A percentile compares a stretch with the other conserved stretches of the same genome.
These are phyloP conservation scores for Molorchus minor DNA, from an alignment of 2,888 invertebrate genomes.

Conservation along the genomic window DNA sequence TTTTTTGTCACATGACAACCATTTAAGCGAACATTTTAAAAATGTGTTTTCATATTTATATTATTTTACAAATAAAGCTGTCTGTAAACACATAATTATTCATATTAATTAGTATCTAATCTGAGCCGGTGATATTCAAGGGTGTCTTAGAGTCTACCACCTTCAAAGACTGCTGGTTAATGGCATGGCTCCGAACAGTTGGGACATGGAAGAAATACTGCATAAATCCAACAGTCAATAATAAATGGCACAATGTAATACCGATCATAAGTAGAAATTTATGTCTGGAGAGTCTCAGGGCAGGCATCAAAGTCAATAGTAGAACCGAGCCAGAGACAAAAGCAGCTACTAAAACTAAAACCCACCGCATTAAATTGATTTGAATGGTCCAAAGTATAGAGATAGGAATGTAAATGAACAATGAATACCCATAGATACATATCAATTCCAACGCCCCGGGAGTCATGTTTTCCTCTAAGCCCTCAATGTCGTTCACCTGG, in stretches of 20 bases:
- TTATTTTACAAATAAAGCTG: background rate
- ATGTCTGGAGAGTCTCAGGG: slow-evolving; percentile 72
- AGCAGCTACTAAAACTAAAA: slow-evolving; percentile 82
- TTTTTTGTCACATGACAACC: too few relatives aligned
- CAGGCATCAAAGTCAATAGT: slow-evolving; percentile 82
- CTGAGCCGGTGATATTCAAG: background rate
- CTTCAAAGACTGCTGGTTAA: background rate
- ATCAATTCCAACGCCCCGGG: slow-evolving; percentile 85
- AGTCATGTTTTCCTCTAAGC: slow-evolving; percentile 69
- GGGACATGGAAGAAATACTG: slow-evolving; percentile 80
- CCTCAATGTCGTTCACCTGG: slow-evolving; percentile 68
- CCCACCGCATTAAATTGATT: slow-evolving; percentile 84
- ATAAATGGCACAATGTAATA: slow-evolving; percentile 80
- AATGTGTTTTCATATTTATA: background rate
- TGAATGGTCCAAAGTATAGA: slow-evolving; percentile 93
- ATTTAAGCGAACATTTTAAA: background rate
- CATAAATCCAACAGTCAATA: slow-evolving; percentile 89
- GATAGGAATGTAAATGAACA: slow-evolving; percentile 93
- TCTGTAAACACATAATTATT: background rate
- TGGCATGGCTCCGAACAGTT: background rate
- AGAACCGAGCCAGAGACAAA: slow-evolving; percentile 87
- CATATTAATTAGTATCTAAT: background rate
- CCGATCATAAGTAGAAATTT: slow-evolving; percentile 71
- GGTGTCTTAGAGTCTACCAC: background rate
- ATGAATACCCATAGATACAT: slow-evolving; percentile 94